Conservation (phyloP, 2,888 invertebrate species). For the Lepetodrilus schrolli region DNA sequence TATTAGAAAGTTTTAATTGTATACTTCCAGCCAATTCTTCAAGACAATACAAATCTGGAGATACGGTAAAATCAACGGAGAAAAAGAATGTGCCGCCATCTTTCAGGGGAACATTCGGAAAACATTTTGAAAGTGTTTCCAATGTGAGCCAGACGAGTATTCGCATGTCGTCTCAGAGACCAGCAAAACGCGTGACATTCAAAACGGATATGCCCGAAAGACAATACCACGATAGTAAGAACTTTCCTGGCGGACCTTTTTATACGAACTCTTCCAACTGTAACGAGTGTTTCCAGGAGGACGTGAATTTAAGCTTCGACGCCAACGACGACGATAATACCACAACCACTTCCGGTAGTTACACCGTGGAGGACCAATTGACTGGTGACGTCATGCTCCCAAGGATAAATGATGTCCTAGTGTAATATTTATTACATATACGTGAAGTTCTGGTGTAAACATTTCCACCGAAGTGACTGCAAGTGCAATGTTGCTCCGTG, state of each 20-base stretch:
- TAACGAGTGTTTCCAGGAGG: conserved; percentile 23
- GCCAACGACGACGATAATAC: conserved; percentile 44
- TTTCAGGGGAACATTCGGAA: conserved; percentile 21
- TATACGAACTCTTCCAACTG: not conserved
- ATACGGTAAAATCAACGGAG: too few species aligned
- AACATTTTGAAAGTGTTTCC: not conserved
- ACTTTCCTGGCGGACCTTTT: not conserved
- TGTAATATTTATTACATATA: not conserved
- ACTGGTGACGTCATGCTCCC: conserved; percentile 16
- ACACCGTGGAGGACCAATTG: conserved; percentile 39
- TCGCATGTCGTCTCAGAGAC: not conserved
- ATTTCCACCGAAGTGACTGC: not conserved
- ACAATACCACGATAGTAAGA: not conserved
- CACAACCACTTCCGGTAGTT: conserved; percentile 46
- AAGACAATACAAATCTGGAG: too few species aligned
- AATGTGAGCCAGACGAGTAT: not conserved
- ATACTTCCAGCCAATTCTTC: too few species aligned
- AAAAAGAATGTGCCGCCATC: conserved; percentile 10
- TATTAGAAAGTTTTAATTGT: too few species aligned
- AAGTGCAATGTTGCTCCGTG: conserved; percentile 7
- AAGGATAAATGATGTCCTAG: conserved; percentile 29
- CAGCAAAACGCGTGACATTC: conserved; percentile 29
- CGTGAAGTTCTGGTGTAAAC: too few species aligned
- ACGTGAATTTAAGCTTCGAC: conserved; percentile 41
- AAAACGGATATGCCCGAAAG: conserved; percentile 13